phyloP scores from a whole-genome alignment of 2,888 invertebrate species.

The Eumerus sabulonum region DNA sequence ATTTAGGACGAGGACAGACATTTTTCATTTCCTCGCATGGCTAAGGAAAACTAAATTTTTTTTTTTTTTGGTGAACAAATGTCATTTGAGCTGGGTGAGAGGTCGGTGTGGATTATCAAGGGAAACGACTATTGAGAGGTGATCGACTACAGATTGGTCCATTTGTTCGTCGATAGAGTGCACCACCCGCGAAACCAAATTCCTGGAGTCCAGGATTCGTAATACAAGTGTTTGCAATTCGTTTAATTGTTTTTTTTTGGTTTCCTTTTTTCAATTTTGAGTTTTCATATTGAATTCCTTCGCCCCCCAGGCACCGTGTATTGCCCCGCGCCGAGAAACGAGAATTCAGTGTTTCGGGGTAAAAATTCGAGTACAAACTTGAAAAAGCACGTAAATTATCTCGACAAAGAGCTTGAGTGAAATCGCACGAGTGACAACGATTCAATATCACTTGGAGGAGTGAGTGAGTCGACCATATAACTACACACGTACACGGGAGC shows the following conservation, averaged over 20 bases:
- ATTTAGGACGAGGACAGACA: too few species aligned
- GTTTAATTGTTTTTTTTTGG: constrained; percentile 13
- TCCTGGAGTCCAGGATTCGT: not conserved
- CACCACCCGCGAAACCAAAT: constrained; percentile 17
- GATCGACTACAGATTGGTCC: constrained; percentile 46
- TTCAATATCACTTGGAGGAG: too few species aligned
- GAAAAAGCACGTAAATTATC: not conserved
- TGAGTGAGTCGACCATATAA: constrained; percentile 15
- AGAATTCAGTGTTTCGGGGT: constrained; percentile 23
- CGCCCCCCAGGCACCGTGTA: constrained; percentile 1
- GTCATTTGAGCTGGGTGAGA: too few species aligned
- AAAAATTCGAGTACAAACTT: constrained; percentile 39
- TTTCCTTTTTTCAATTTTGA: not conserved
- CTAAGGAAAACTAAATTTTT: too few species aligned
- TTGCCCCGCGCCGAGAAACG: too few species aligned
- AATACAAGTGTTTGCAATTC: constrained; percentile 10
- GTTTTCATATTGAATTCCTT: constrained; percentile 27
- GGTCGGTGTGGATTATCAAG: too few species aligned
- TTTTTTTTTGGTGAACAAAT: too few species aligned
- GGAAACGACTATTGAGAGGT: constrained; percentile 21
- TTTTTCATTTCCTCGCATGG: too few species aligned
- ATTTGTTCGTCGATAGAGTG: constrained; percentile 22
- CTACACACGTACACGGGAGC: not conserved
- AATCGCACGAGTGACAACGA: constrained; percentile 26
- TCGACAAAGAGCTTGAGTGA: constrained; percentile 1